A percentile compares a stretch with the other conserved stretches of the same genome.
Evolutionary conservation across 1,140 invertebrate genomes (phyloP).

Genomic region (Drosophila athabasca): DNA sequence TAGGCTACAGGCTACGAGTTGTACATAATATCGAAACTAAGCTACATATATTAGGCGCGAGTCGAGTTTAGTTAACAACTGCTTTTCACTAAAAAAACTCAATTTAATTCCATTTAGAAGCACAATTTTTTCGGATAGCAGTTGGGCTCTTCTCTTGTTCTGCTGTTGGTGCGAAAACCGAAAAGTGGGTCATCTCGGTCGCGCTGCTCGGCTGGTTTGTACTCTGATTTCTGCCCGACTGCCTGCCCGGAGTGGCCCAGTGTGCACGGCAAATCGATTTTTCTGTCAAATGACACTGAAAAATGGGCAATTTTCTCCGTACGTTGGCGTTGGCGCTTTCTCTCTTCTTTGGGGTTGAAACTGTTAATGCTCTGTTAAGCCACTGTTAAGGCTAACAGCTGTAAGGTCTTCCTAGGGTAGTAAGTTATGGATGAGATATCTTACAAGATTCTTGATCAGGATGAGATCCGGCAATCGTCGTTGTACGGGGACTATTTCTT

Average conservation of each 20-base stretch:
- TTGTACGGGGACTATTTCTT: too few relatives aligned
- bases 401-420: too few relatives aligned
- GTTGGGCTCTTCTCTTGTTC: constrained; percentile 44
- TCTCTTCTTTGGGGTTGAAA: constrained; percentile 60
- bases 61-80: constrained; percentile 37
- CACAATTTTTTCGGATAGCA: constrained; percentile 64
- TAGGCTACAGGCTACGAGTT: constrained; percentile 52
- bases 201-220: constrained; percentile 78
- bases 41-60: constrained; percentile 23
- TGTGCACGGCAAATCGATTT: constrained; percentile 74
- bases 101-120: constrained; percentile 40
- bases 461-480: too few relatives aligned
- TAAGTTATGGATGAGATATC: too few relatives aligned
- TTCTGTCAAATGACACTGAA: constrained; percentile 77
- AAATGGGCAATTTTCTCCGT: constrained; percentile 72
- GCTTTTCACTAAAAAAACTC: constrained; percentile 67
- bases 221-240: constrained; percentile 73
- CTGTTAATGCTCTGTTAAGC: constrained; percentile 29
- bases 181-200: constrained; percentile 83
- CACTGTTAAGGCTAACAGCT: constrained; percentile 17
- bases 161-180: constrained; percentile 76
- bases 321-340: background rate
- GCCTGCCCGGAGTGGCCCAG: constrained; percentile 63
- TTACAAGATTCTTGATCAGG: too few relatives aligned
- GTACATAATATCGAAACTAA: constrained; percentile 71